phyloP scores from a whole-genome alignment of 1,140 invertebrate genomes.

The Sminthurinus signatus region DNA sequence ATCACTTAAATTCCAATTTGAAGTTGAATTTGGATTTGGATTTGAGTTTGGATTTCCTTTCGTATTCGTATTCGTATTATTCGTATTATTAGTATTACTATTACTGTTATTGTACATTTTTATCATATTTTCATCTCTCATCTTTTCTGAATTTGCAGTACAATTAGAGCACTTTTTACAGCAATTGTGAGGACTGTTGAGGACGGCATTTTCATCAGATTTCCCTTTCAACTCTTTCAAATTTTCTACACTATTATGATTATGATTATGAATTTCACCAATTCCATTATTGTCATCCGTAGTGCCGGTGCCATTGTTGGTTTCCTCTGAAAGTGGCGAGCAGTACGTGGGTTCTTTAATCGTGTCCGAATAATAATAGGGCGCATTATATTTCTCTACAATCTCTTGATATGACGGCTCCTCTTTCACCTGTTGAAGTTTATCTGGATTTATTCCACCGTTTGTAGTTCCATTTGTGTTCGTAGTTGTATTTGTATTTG shows the following conservation, averaged over 20 bases:
- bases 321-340: not conserved
- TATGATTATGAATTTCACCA: not conserved
- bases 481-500: not conserved
- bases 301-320: not conserved
- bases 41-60: too few species aligned
- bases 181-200: not conserved
- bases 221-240: too few species aligned
- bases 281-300: not conserved
- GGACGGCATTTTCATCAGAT: not conserved
- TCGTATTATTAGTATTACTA: too few species aligned
- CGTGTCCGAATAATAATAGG: conserved; percentile 39
- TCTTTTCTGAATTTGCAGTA: not conserved
- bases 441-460: not conserved
- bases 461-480: too few species aligned
- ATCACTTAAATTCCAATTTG: too few species aligned
- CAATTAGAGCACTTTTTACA: not conserved
- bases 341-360: conserved; percentile 27
- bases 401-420: conserved; percentile 35
- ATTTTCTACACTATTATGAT: not conserved
- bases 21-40: too few species aligned
- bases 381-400: conserved; percentile 31
- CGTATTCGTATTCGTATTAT: too few species aligned
- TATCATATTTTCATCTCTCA: too few species aligned
- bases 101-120: too few species aligned
- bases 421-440: too few species aligned